Base-by-base conservation (phyloP, 2,888 invertebrate species). In the Macrostomum cliftonense region DNA sequence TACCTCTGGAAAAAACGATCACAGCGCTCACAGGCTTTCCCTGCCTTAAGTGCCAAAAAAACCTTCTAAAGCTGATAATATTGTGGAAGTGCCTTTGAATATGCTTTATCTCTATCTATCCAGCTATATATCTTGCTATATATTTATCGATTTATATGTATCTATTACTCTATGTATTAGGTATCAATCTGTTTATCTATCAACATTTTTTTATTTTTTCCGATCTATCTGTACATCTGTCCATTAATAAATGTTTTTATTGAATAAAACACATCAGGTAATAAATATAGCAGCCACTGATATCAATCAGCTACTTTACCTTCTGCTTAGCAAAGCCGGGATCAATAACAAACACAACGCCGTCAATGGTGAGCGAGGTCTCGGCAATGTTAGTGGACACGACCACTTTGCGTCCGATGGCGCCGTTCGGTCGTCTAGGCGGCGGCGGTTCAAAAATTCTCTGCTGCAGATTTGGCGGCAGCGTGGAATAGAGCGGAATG, bases 241-340 rank as follows among this genome's bases (percentile, higher is more conserved):
- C 28, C 5, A 28, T 28, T 28, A 7, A 28, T 28, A 7, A 28
- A 7, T 7, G 28, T 9, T 9, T 9, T 17, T 40, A 9, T 5
- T 9, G 40, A 17, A 7, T 40, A 19, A 9, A 40, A 16, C 39
- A 38, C n/a, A 38, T n/a, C n/a, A n/a, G n/a, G 12, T 13, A n/a
- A 42, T 12, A 42, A 14, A 1, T 14, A 13, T 12, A 17, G 19
- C 4, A 37, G 12, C 12, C 17, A 37, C 7, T 13, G 7, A 37
- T 39, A 43, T 43, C 57, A 4, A 28, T 28, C 28, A 4, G 28
- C 28, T 4, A 7, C 4, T 9, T 28, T 9, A 82, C 86, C 75
- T 97, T 99, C 69, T 97, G 97, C 65, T 97, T 99, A 0, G 95
- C 89, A 73, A 99, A 99, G 12, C 97, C 97, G 0, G 97, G 95